Percentiles rank a stretch among this genome's conserved stretches.
These are phyloP conservation scores for Cynocephalus volans DNA, from an alignment of 2,113 vertebrate genomes.

Conservation along the genomic window DNA sequence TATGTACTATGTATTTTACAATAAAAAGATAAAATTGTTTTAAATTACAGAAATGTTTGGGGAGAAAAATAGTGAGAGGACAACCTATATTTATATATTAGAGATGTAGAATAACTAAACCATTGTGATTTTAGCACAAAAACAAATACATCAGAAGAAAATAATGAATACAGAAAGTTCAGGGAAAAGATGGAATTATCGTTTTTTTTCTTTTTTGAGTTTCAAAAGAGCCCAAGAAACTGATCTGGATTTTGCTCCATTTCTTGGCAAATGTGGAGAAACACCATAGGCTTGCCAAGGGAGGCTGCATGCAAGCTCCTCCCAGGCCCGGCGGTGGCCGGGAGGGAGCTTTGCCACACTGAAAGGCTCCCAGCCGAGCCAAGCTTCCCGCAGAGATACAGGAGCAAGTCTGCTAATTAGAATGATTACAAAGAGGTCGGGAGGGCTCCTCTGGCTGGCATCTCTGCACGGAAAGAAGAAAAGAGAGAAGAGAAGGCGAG, in stretches of 20 bases:
- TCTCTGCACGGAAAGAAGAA: background rate
- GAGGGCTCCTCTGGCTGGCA: fast-evolving
- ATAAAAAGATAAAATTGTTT: background rate
- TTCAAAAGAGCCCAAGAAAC: background rate
- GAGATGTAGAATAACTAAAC: background rate
- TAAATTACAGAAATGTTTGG: background rate
- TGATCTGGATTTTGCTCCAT: background rate
- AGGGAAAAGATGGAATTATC: background rate
- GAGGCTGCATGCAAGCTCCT: background rate
- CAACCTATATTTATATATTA: background rate
- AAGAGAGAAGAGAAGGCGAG: no score
- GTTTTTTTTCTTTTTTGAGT: background rate
- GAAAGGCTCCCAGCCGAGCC: background rate
- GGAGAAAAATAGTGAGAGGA: background rate
- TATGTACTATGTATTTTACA: background rate
- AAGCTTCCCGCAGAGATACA: background rate
- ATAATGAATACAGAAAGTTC: background rate
- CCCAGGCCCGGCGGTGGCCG: background rate
- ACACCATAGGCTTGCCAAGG: fast-evolving
- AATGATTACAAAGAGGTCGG: background rate
- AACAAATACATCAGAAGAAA: background rate
- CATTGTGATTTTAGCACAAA: background rate
- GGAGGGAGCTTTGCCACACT: background rate
- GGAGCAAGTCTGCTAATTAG: background rate
- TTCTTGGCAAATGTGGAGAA: background rate